These are phyloP conservation scores for Petrophora chlorosata DNA, from an alignment of 2,888 invertebrate genomes.

Conservation along the genomic window DNA sequence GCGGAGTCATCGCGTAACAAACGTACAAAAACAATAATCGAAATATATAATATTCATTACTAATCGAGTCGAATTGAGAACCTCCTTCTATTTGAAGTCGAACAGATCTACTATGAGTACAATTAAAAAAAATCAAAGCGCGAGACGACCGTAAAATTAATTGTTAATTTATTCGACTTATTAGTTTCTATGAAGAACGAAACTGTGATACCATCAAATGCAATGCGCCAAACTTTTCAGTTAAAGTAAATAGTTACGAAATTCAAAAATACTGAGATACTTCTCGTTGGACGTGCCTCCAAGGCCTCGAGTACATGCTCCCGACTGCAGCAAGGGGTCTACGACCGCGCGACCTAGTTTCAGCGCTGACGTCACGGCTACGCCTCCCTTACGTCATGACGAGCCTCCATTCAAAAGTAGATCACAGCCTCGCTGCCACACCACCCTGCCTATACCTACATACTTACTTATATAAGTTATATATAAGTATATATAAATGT, in stretches of 20 bases:
- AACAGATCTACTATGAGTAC: too few relatives aligned
- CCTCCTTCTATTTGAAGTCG: too few relatives aligned
- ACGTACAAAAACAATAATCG: too few relatives aligned
- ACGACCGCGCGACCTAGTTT: conserved; percentile 76
- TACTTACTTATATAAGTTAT: background rate
- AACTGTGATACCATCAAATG: too few relatives aligned
- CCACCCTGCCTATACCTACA: conserved; percentile 20
- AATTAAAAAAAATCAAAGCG: too few relatives aligned
- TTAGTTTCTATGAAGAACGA: too few relatives aligned
- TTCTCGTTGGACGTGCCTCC: conserved; percentile 33
- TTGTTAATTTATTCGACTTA: too few relatives aligned
- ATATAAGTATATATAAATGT: background rate
- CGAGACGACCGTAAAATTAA: too few relatives aligned
- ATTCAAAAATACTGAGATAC: conserved; percentile 34
- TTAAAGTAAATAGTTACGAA: background rate
- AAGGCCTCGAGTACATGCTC: conserved; percentile 52
- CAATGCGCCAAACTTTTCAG: too few relatives aligned
- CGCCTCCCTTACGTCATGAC: conserved; percentile 78
- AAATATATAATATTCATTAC: too few relatives aligned
- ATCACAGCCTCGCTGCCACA: conserved; percentile 66
- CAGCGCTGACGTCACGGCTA: conserved; percentile 73
- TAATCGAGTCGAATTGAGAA: too few relatives aligned
- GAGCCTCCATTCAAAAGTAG: conserved; percentile 81
- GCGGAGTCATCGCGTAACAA: too few relatives aligned
- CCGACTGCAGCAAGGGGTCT: conserved; percentile 71